Conservation (phyloP, 2,113 vertebrate species). For the Callaeas wilsoni region DNA sequence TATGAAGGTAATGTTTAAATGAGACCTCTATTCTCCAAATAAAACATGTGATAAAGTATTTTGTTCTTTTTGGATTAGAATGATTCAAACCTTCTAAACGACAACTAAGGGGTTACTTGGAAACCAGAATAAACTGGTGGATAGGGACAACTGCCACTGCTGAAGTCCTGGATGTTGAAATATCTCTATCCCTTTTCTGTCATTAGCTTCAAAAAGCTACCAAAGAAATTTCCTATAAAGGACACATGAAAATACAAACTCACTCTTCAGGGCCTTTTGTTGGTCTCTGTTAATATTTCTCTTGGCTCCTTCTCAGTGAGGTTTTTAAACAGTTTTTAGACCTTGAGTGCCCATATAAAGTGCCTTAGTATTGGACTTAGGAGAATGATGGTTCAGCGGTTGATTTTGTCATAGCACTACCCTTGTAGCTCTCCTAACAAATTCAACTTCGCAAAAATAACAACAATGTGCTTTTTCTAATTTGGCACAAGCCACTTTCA, state of each 20-base stretch:
- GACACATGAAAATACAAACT: background rate
- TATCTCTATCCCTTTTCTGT: background rate
- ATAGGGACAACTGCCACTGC: background rate
- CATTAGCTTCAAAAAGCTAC: background rate
- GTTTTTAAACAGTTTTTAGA: constrained; percentile 1
- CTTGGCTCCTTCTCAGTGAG: background rate
- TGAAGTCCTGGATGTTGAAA: background rate
- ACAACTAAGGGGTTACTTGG: background rate
- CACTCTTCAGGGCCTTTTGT: background rate
- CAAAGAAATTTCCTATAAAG: constrained; percentile 46
- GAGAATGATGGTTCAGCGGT: background rate
- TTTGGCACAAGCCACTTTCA: background rate
- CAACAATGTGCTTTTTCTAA: background rate
- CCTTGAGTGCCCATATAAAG: constrained; percentile 16
- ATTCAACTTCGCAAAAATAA: constrained; percentile 16
- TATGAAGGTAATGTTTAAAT: fast-evolving
- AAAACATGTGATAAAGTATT: background rate
- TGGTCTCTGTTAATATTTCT: background rate
- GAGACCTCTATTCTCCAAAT: background rate
- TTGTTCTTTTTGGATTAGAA: background rate
- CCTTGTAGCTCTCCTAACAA: background rate
- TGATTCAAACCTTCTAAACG: background rate
- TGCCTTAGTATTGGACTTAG: background rate
- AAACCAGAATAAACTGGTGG: background rate
- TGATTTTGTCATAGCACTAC: background rate